phyloP scores from a whole-genome alignment of 2,797 vertebrate genomes.

The Mycteria americana region DNA sequence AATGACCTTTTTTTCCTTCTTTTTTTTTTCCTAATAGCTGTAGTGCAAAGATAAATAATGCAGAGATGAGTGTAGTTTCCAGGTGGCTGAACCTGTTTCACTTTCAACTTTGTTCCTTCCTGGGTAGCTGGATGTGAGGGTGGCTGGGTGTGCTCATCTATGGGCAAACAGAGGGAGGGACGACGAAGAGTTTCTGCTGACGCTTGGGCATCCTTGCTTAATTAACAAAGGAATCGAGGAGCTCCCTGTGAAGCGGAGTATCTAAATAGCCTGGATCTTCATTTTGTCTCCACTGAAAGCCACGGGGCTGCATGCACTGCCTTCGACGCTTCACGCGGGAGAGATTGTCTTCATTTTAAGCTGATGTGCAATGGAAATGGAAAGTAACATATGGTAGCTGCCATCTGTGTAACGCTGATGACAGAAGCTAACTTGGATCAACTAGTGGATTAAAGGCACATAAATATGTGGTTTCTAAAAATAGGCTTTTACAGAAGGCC shows the following conservation, averaged over 20 bases:
- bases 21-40: constrained; percentile 2
- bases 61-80: not conserved
- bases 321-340: not conserved
- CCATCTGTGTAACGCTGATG: constrained; percentile 41
- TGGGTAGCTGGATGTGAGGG: not conserved
- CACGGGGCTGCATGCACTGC: not conserved
- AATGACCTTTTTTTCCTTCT: constrained; percentile 31
- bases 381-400: constrained; percentile 50
- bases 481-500: constrained; percentile 19
- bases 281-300: not conserved
- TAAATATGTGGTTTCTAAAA: constrained; percentile 49
- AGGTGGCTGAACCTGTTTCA: not conserved
- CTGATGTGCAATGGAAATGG: constrained; percentile 42
- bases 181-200: not conserved
- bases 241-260: not conserved
- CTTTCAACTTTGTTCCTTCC: not conserved
- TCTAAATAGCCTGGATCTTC: not conserved
- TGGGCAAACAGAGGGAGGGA: not conserved
- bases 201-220: not conserved
- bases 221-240: not conserved
- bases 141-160: not conserved
- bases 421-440: constrained; percentile 57
- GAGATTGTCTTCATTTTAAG: constrained; percentile 10
- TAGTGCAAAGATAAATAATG: constrained; percentile 21
- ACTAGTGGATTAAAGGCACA: constrained; percentile 49